Base-by-base conservation (phyloP, 2,888 invertebrate genomes). In the Tolmerus cingulatus region DNA sequence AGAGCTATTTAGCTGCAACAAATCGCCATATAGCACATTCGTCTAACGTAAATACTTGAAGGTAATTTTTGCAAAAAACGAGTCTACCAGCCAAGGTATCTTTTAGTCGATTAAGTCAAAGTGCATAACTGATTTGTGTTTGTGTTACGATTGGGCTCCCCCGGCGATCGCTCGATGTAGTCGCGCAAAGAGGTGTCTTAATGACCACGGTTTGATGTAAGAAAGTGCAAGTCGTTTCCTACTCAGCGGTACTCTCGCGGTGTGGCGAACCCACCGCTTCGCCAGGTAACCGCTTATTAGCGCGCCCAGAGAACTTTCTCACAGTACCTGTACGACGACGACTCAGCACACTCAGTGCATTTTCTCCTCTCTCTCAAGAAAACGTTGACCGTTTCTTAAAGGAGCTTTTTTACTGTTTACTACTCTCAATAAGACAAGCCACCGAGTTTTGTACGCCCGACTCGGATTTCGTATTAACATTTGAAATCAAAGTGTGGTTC, bases 401-500 rank as follows among this genome's bases (percentile, higher is more conserved):
- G 23, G 55, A 77, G 77, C 40, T 79, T 82, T 79, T 82, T 82
- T 82, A 82, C 82, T 82, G 82, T 82, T 82, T 82, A 82, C 82
- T 57, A 82, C 82, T 34, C 82, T 82, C 82, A 82, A 82, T 82
- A 82, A 82, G 82, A 82, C 55, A 82, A 82, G 40, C 27, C 78
- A 87, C 87, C 87, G 87, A 88, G 85, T 90, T 90, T 89, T 88
- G 89, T 89, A 90, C 88, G 87, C 88, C 88, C 88, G 88, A 55
- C 87, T 85, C 82, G 86, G 87, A 77, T 86, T 84, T 88, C 78
- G 88, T 89, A 89, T 89, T 89, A 90, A 88, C 90, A 90, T 89
- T 90, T 89, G 87, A 89, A 88, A 88, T 88, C 89, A 88, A 89
- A 89, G 90, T 90, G 90, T 90, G 89, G 90, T 89, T 89, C 89